Evolutionary conservation across 2,888 invertebrate species (phyloP), one percentile per base, ranked within the genome.

Genomic region (Trimorus sp.): DNA sequence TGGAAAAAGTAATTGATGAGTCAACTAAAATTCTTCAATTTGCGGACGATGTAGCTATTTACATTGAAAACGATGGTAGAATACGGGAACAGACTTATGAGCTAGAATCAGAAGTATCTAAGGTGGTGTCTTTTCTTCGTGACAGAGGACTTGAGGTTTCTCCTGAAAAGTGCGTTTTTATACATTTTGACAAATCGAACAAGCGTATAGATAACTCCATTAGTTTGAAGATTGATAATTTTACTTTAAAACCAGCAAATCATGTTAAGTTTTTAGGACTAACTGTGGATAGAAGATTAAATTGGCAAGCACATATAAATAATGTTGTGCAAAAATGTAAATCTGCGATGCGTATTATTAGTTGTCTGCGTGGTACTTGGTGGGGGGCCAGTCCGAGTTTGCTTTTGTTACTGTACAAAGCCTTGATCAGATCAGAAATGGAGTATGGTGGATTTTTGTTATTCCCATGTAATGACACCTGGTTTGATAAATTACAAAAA

Each of bases 41-140:
- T 49, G 74, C 82, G 0, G 74, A 82, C 16, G 82, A 82, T 36
- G 53, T 74, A 0, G 65, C 45, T 7, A 2, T 78, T 1, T 82
- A 58, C 38, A 53, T 53, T 53, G 7, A 49, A 49, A n/a, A 15
- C 16, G 26, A 26, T 26, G 15, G 8, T 16, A 26, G 16, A 0
- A 2, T 26, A 11, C 7, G 6, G 1, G 2, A 53, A 2, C 15
- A 63, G 8, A 12, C 12, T 37, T 38, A 16, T 51, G 38, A 26
- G 5, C n/a, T 45, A 36, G 8, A 42, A 26, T 16, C 4, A 26
- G 26, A 26, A 26, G 26, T 26, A 3, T 1, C 0, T 8, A 53
- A 3, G 6, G n/a, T 26, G 9, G 48, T 62, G 5, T 1, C 6
- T 16, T 7, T 6, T 36, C 26, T 45, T 62, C 14, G 45, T 8